Evolutionary conservation across 2,888 invertebrate genomes (phyloP).

Genomic region (Protodeltote pygarga): DNA sequence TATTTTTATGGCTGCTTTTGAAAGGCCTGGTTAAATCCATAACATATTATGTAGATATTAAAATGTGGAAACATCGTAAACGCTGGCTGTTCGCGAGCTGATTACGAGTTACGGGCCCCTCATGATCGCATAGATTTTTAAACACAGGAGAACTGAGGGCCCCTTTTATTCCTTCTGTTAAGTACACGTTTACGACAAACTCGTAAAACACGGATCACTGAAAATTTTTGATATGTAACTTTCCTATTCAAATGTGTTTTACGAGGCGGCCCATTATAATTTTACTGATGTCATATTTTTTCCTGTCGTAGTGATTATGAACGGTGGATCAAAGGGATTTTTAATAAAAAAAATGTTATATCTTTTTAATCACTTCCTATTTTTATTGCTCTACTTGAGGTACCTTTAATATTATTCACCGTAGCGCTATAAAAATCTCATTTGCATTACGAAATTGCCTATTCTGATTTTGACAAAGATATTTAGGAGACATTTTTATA

Average conservation of each 20-base stretch:
- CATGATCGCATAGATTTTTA: conserved; percentile 65
- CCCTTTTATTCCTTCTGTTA: conserved; percentile 78
- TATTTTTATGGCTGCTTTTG: conserved; percentile 38
- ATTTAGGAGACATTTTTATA: conserved; percentile 48
- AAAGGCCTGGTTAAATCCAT: conserved; percentile 44
- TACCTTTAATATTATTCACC: conserved; percentile 70
- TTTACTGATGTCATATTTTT: conserved; percentile 84
- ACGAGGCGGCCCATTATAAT: conserved; percentile 83
- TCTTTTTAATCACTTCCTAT: conserved; percentile 84
- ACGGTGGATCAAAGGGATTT: conserved; percentile 80
- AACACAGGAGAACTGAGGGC: conserved; percentile 70
- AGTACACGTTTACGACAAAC: conserved; percentile 85
- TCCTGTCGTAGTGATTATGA: conserved; percentile 76
- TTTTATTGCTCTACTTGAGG: conserved; percentile 62
- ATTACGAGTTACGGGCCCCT: conserved; percentile 64
- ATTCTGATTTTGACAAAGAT: conserved; percentile 44
- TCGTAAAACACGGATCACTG: conserved; percentile 87
- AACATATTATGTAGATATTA: conserved; percentile 56
- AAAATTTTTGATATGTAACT: conserved; percentile 87
- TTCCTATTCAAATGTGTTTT: conserved; percentile 85
- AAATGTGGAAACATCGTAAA: conserved; percentile 59
- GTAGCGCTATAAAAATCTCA: conserved; percentile 60
- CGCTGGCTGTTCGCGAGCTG: conserved; percentile 63
- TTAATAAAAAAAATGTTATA: conserved; percentile 76
- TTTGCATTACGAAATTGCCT: conserved; percentile 51